phyloP scores from a whole-genome alignment of 2,888 invertebrate species.

The Agrochola litura region DNA sequence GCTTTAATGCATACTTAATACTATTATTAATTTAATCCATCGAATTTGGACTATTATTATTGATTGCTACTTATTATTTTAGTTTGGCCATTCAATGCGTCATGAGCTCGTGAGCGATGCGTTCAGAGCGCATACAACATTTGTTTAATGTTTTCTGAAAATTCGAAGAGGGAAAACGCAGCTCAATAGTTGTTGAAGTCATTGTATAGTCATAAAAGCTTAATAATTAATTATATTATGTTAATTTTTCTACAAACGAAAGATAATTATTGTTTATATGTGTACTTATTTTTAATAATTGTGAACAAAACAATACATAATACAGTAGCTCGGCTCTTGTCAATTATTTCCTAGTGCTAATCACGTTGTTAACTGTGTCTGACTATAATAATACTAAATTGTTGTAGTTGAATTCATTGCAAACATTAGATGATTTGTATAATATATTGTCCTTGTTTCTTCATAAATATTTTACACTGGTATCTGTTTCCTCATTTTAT shows the following conservation, averaged over 20 bases:
- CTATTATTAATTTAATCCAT: conserved; percentile 50
- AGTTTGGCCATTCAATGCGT: conserved; percentile 27
- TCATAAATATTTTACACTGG: conserved; percentile 90
- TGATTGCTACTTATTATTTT: conserved; percentile 37
- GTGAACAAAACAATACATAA: conserved; percentile 67
- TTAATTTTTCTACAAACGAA: conserved; percentile 60
- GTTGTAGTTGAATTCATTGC: conserved; percentile 87
- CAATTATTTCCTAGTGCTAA: conserved; percentile 84
- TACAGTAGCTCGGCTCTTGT: conserved; percentile 77
- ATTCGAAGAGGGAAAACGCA: conserved; percentile 53
- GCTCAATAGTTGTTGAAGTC: conserved; percentile 65
- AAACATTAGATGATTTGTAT: conserved; percentile 87
- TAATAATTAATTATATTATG: conserved; percentile 68
- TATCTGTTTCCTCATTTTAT: conserved; percentile 69
- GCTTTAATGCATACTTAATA: conserved; percentile 65
- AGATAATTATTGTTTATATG: conserved; percentile 63
- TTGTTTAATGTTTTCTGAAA: conserved; percentile 53
- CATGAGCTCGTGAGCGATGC: conserved; percentile 23
- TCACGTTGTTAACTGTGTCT: conserved; percentile 79
- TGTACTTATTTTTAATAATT: conserved; percentile 66
- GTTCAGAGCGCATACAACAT: conserved; percentile 32
- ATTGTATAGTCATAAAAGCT: conserved; percentile 68
- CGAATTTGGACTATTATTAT: conserved; percentile 50
- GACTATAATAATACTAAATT: conserved; percentile 82
- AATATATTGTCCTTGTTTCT: conserved; percentile 90